Base-by-base conservation (phyloP, 2,888 invertebrate genomes). In the Heliconius ismenius region DNA sequence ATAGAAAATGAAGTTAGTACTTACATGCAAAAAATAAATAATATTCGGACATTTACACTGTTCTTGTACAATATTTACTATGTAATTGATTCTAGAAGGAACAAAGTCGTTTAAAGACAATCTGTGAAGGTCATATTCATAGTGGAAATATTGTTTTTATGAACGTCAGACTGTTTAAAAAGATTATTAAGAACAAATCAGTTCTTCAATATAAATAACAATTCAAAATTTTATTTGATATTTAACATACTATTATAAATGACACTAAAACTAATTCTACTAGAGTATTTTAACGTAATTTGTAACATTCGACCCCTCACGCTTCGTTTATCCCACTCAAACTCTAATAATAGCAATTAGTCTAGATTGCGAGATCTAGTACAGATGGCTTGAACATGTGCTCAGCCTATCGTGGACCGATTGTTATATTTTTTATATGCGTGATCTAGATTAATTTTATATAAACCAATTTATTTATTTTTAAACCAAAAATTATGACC, bases 321-420 rank as follows among this genome's bases (percentile, higher is more conserved):
- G 69, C 70, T 67, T 72, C 28, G 24, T 24, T 64, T 72, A 75
- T 79, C 75, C 64, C 79, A 76, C 62, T 74, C 39, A 69, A 13
- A 21, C 36, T 73, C 69, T 79, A 78, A 78, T 78, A 75, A 79
- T 79, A 79, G 58, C 73, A 75, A 78, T 76, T 75, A 78, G 77
- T 75, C 76, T 75, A 73, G 68, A 75, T 73, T 73, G 15, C 43
- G 6, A 78, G 68, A 78, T 78, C 67, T 73, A 77, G 79, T 62
- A 73, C 78, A 77, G 64, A 69, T 74, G 65, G 68, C 58, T 67
- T 32, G 15, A 62, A 73, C 74, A 73, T 73, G 76, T 43, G 65
- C 58, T 75, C 64, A 43, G 32, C 60, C 60, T 76, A 74, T 74
- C 65, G 70, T 70, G 69, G 70, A 49, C 26, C 64, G 60, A 68